phyloP scores from a whole-genome alignment of 2,888 invertebrate species.

The Girardia tigrina region DNA sequence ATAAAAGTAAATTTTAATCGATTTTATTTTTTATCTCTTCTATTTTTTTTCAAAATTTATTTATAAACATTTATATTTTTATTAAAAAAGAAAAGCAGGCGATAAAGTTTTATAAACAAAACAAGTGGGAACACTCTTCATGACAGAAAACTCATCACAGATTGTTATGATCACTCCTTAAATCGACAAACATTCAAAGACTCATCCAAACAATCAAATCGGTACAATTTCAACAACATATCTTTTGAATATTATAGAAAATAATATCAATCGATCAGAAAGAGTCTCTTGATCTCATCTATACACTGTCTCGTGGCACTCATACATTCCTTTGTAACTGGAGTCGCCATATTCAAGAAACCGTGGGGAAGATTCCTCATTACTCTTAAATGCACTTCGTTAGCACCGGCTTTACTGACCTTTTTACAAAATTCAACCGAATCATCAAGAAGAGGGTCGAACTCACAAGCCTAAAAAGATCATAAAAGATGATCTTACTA shows the following conservation, averaged over 20 bases:
- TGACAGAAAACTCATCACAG: no score
- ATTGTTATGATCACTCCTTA: no score
- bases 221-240: no score
- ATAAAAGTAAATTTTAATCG: no score
- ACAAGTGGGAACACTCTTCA: no score
- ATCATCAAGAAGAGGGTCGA: conserved; percentile 91
- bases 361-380: conserved; percentile 82
- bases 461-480: conserved; percentile 60
- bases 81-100: no score
- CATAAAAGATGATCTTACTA: neutral
- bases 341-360: conserved; percentile 56
- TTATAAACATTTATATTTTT: no score
- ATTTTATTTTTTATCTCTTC: no score
- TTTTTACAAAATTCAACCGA: conserved; percentile 83
- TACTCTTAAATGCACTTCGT: conserved; percentile 67
- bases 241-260: conserved; percentile 1
- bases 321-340: neutral
- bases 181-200: no score
- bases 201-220: no score
- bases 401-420: conserved; percentile 60
- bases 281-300: neutral
- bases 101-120: no score
- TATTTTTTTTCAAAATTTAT: no score
- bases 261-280: neutral
- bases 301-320: neutral